Percentiles rank a stretch among this genome's conserved stretches.
These are phyloP conservation scores for Rostratula benghalensis DNA, from an alignment of 2,113 vertebrate genomes.

Conservation along the genomic window DNA sequence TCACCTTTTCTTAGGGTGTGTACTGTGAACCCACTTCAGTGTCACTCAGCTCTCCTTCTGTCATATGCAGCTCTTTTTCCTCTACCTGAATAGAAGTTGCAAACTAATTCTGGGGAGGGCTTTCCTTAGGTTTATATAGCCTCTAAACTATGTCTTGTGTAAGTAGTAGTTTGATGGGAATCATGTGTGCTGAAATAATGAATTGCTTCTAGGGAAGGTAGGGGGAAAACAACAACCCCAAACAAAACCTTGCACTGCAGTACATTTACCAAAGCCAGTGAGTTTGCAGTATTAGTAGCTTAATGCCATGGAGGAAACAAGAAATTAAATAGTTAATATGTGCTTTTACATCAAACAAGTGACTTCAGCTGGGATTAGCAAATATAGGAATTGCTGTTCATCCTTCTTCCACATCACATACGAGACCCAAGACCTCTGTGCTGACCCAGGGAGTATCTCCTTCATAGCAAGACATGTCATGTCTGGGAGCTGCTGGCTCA, in stretches of 20 bases:
- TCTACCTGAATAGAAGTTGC: background rate
- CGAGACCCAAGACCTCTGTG: background rate
- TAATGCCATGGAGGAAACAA: background rate
- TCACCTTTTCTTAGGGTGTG: background rate
- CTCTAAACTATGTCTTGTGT: background rate
- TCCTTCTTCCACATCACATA: background rate
- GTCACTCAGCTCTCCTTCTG: background rate
- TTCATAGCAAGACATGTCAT: rapidly evolving
- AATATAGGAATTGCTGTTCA: background rate
- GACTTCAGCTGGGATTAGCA: background rate
- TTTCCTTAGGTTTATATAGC: background rate
- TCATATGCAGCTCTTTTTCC: background rate
- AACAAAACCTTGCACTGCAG: background rate
- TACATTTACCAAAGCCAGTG: background rate
- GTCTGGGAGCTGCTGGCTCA: background rate
- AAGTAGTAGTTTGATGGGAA: background rate
- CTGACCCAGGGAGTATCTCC: rapidly evolving
- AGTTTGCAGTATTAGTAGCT: background rate
- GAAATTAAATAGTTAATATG: background rate
- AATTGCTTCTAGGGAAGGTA: background rate
- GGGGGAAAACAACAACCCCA: no score
- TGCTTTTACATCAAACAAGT: background rate
- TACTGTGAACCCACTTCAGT: background rate
- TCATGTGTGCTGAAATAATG: background rate
- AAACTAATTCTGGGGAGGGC: background rate